Percentiles rank a stretch among this genome's conserved stretches.
phyloP scores from a whole-genome alignment of 1,140 invertebrate species.

The Idris sp. region DNA sequence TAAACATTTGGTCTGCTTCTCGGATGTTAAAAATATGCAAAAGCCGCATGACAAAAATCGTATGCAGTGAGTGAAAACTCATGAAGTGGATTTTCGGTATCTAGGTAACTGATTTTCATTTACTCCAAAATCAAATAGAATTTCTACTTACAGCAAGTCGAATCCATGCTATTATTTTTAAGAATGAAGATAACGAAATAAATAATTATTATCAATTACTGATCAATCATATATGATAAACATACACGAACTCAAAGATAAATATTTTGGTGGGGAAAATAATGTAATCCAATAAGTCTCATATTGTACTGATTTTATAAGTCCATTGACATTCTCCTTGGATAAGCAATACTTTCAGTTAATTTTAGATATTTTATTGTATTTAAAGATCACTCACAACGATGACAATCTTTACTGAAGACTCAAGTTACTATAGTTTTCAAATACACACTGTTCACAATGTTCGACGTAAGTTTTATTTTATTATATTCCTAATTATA shows the following conservation, averaged over 20 bases:
- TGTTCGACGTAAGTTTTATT: conserved; percentile 17
- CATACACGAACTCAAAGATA: conserved; percentile 29
- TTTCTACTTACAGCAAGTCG: too few relatives aligned
- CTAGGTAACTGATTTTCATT: too few relatives aligned
- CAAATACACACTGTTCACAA: conserved; percentile 2
- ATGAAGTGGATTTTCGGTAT: too few relatives aligned
- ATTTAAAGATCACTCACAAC: too few relatives aligned
- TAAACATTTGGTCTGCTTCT: too few relatives aligned
- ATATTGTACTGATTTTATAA: conserved; percentile 44
- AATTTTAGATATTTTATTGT: too few relatives aligned
- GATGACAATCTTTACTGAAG: conserved; percentile 43
- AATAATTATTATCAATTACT: conserved; percentile 41
- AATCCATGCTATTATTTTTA: too few relatives aligned
- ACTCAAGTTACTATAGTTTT: background rate
- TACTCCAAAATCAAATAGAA: too few relatives aligned
- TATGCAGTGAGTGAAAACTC: too few relatives aligned
- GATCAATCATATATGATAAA: conserved; percentile 29
- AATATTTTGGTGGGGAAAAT: conserved; percentile 39
- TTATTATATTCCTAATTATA: too few relatives aligned
- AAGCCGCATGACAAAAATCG: too few relatives aligned
- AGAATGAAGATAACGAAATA: conserved; percentile 12
- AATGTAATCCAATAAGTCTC: conserved; percentile 14
- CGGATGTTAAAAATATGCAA: too few relatives aligned
- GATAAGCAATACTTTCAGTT: conserved; percentile 16
- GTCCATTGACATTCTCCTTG: conserved; percentile 34